Base-by-base conservation (phyloP, 2,113 vertebrate species). In the Lamprologus lemairii region DNA sequence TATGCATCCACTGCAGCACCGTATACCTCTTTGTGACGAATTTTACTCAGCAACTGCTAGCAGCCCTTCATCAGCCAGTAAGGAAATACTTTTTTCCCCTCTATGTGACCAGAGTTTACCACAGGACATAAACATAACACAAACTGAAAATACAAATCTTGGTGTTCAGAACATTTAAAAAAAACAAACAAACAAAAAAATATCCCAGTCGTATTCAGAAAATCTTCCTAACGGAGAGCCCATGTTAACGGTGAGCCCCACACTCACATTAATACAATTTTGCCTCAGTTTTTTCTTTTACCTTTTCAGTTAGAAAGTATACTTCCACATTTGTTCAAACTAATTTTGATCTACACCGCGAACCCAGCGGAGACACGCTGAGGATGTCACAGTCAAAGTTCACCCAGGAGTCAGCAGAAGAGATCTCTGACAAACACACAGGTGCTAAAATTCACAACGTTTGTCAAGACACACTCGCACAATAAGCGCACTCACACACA, bases 321-420 rank as follows among this genome's bases (percentile, higher is more conserved):
- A 51, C 45, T 33, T 78, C 17, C 17, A 78, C 9, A 51, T 78
- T 78, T 33, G 45, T 51, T 49, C 26, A 7, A 53, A 26, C 19
- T n/a, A 2, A 65, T 68, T 85, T 79, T 80, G 63, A 86, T 83
- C 55, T 79, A 65, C 79, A 87, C 40, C 0, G 1, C 3, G 11
- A 26, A 35, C 45, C 21, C 28, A 26, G 10, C 4, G n/a, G 60
- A 89, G 35, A 81, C 47, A 78, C 71, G 51, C 78, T 6, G 60
- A 65, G 65, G 26, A 45, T 17, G 80, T 60, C 31, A 40, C 28
- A 45, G 83, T 8, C 68, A 85, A 85, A 82, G 85, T 85, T 92
- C 88, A 86, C 60, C 79, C 73, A 86, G 80, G 53, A 92, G 87
- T 93, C 78, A 86, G 86, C 26, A 40, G 58, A 84, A 83, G 84